Evolutionary conservation across 2,797 vertebrate genomes (phyloP), one percentile per base, ranked within the genome.

Genomic region (Myotis vivesi): DNA sequence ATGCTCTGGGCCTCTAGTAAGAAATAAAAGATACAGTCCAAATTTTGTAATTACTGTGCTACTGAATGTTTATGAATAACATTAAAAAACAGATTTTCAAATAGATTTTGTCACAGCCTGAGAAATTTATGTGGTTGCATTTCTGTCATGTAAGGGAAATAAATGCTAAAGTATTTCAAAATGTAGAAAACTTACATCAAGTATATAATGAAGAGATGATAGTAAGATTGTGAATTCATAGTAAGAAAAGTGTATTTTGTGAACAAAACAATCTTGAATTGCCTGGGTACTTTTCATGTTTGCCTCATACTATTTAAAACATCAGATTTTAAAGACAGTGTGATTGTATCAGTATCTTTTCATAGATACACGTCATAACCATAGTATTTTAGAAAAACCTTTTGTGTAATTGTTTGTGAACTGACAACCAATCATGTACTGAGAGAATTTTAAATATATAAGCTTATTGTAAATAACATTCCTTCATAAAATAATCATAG

Each of bases 81-180:
- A 53, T 46, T 46, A 23, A 51, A 64, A 16, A 93, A 86, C 6
- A 66, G 19, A 38, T 88, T 84, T 93, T 66, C 73, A 84, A 71
- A 62, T 41, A 81, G 19, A 57, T 87, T 87, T 94, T 91, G 46
- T 77, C 89, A 36, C 16, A 81, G 57, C 8, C 38, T n/a, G 71
- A 66, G 49, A 91, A 66, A 88, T 53, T 49, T 33, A 8, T 72
- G 23, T 72, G 28, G 30, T 49, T 87, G 30, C 23, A 20, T 69
- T 81, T 75, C 55, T 85, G 12, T 36, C 4, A 16, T 66, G 2
- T 89, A 49, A 89, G 11, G 36, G 23, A 71, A 62, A 88, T 38
- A 94, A 87, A 90, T 77, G 4, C 17, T 62, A 4, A 66, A 93
- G 69, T 76, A 91, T 33, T 91, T 91, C 33, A 77, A 89, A 94